Evolutionary conservation across 1,140 invertebrate genomes (phyloP).

Genomic region (Mercenaria mercenaria): DNA sequence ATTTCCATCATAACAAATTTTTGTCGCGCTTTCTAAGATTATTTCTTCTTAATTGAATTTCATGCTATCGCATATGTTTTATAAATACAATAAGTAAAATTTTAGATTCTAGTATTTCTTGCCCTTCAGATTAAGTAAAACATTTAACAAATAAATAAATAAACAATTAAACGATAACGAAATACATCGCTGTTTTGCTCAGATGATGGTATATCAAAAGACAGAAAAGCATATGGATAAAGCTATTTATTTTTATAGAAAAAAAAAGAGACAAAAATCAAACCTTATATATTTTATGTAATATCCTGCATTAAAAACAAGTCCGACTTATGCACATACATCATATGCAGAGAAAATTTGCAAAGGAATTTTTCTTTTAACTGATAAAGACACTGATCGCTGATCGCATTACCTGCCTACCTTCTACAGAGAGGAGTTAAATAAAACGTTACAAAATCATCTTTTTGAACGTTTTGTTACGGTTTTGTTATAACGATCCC

Average conservation of each 20-base stretch:
- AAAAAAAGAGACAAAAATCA: background rate
- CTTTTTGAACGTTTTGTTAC: conserved; percentile 44
- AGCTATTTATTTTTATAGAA: too few species aligned
- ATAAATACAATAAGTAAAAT: background rate
- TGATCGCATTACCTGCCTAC: background rate
- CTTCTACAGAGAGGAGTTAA: background rate
- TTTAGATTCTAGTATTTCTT: background rate
- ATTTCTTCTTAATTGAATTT: background rate
- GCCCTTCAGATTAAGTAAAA: too few species aligned
- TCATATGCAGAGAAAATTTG: background rate
- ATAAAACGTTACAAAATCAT: conserved; percentile 47
- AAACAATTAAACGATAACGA: too few species aligned
- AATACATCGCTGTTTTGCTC: too few species aligned
- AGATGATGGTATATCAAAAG: too few species aligned
- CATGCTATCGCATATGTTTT: background rate
- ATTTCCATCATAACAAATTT: background rate
- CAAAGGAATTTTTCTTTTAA: background rate
- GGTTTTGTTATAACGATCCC: conserved; percentile 20
- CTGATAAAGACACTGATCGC: background rate
- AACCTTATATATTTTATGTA: background rate
- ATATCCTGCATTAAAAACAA: background rate
- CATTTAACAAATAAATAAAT: too few species aligned
- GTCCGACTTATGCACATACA: background rate
- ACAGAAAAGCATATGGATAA: too few species aligned
- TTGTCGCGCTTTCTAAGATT: background rate